Percentiles rank a stretch among this genome's conserved stretches.
Evolutionary conservation across 2,113 vertebrate genomes (phyloP).

Genomic region (Ochotona curzoniae): DNA sequence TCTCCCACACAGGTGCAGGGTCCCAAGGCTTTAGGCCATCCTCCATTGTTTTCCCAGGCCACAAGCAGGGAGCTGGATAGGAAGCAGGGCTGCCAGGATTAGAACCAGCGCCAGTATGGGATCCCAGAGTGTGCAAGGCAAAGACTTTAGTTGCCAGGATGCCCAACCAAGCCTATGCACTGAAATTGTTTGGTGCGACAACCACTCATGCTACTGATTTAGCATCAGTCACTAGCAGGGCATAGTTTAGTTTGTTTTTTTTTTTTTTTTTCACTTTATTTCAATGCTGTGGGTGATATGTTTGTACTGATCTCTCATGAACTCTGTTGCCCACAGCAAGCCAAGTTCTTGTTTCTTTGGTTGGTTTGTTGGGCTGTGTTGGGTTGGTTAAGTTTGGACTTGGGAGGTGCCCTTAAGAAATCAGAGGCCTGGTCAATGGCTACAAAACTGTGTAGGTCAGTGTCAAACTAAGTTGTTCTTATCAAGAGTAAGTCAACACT

Average conservation of each 20-base stretch:
- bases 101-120: too few relatives aligned
- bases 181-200: background rate
- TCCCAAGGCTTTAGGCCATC: too few relatives aligned
- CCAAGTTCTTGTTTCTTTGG: slow-evolving; percentile 6
- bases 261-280: background rate
- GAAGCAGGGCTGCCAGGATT: too few relatives aligned
- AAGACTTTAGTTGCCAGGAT: too few relatives aligned
- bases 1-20: too few relatives aligned
- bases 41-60: too few relatives aligned
- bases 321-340: background rate
- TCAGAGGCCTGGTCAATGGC: background rate
- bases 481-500: background rate
- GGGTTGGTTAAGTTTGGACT: too few relatives aligned
- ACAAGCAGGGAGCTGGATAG: too few relatives aligned
- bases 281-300: background rate
- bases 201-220: background rate
- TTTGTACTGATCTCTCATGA: background rate
- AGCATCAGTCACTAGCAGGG: background rate
- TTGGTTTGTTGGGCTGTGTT: too few relatives aligned
- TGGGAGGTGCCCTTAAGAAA: background rate
- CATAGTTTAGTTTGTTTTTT: background rate
- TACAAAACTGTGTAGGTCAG: background rate
- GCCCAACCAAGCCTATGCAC: background rate
- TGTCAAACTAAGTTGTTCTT: background rate
- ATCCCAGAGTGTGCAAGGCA: too few relatives aligned